phyloP scores from a whole-genome alignment of 2,888 invertebrate species.

The Tetragonula carbonaria region DNA sequence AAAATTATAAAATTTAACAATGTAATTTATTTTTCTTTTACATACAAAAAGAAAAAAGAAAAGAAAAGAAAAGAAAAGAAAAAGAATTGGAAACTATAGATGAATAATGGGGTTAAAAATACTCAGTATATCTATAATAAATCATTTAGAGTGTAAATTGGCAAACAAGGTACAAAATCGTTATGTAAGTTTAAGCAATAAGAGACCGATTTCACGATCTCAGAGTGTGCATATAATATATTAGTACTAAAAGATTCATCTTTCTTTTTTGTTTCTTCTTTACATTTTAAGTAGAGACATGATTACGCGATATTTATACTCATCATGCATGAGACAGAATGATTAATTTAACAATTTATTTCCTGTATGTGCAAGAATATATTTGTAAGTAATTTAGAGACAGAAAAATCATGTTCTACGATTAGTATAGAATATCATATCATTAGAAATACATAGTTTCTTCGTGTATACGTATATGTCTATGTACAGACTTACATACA shows the following conservation, averaged over 20 bases:
- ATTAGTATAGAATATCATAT: constrained; percentile 8
- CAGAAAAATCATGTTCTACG: neutral
- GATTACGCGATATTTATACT: constrained; percentile 27
- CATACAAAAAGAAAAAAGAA: neutral
- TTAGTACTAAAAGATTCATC: constrained; percentile 2
- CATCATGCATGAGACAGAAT: neutral
- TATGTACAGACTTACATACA: neutral
- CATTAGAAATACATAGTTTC: neutral
- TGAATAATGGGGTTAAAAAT: constrained; percentile 12
- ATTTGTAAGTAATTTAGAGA: constrained; percentile 8
- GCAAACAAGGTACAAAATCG: constrained; percentile 40
- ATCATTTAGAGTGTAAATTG: constrained; percentile 12
- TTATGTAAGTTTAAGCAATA: constrained; percentile 19
- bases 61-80: too few relatives aligned
- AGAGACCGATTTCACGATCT: constrained; percentile 40
- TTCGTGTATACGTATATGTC: constrained; percentile 8
- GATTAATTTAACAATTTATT: constrained; percentile 39
- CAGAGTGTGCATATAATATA: constrained; percentile 4
- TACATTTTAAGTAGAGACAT: constrained; percentile 17
- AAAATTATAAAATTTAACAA: neutral
- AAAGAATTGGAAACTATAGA: neutral
- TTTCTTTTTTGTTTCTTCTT: neutral
- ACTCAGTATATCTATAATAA: neutral
- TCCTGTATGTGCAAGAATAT: constrained; percentile 15
- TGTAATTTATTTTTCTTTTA: neutral